Conservation (phyloP, 2,797 vertebrate species). For the Chrysocyon brachyurus region DNA sequence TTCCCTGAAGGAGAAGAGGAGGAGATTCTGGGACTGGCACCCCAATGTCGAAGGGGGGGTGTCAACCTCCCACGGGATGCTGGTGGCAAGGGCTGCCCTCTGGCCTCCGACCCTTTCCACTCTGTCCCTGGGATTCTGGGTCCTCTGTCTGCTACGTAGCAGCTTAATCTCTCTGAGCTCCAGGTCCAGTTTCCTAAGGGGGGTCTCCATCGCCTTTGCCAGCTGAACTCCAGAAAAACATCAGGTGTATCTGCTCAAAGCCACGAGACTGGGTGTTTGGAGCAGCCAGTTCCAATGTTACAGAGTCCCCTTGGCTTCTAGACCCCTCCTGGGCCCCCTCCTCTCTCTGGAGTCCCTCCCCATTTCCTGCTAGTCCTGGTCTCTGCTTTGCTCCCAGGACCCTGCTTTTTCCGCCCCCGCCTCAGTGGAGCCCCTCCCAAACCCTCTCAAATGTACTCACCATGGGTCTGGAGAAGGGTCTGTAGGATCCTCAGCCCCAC, state of each 20-base stretch:
- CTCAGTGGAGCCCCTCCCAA: slow-evolving; percentile 47
- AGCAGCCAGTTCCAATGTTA: neutral
- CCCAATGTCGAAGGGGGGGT: neutral
- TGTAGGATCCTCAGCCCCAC: slow-evolving; percentile 66
- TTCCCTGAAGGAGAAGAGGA: slow-evolving; percentile 78
- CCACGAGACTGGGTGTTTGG: neutral
- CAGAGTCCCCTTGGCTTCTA: neutral
- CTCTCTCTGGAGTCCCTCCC: slow-evolving; percentile 19
- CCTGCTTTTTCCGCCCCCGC: neutral
- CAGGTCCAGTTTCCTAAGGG: slow-evolving; percentile 13
- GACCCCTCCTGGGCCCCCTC: slow-evolving; percentile 61
- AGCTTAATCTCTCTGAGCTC: neutral
- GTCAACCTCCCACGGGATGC: slow-evolving; percentile 11
- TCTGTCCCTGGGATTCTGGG: neutral
- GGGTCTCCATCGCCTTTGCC: slow-evolving; percentile 57
- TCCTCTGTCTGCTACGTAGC: neutral
- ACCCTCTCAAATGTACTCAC: slow-evolving; percentile 74
- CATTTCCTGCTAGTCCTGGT: slow-evolving; percentile 6
- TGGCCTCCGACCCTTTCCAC: neutral
- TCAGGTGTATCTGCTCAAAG: slow-evolving; percentile 26
- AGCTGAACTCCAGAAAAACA: slow-evolving; percentile 66
- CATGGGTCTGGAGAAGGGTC: slow-evolving; percentile 73
- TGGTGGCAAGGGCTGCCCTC: neutral
- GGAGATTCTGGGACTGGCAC: slow-evolving; percentile 59
- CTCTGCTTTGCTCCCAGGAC: slow-evolving; percentile 43